Evolutionary conservation across 2,113 vertebrate species (phyloP).

Genomic region (Toxotes chatareus): DNA sequence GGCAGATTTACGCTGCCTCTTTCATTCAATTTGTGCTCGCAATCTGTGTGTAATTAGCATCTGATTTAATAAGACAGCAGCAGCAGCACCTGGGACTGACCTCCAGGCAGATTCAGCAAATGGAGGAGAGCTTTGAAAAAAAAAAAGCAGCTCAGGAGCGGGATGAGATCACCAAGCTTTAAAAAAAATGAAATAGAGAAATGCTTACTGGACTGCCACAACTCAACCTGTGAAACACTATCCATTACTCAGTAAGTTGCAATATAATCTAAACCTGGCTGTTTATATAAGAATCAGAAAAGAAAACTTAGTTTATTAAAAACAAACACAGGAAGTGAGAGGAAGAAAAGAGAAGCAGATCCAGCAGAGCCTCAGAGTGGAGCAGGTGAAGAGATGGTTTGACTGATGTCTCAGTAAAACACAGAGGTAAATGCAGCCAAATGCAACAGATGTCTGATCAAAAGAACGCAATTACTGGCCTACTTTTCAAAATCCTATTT

Average conservation of each 20-base stretch:
- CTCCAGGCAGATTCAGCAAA: slow-evolving; percentile 44
- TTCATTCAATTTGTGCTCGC: slow-evolving; percentile 58
- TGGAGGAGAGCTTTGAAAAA: slow-evolving; percentile 8
- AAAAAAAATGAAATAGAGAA: background rate
- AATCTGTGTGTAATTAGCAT: slow-evolving; percentile 65
- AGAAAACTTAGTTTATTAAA: background rate
- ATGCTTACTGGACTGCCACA: background rate
- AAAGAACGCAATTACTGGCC: background rate
- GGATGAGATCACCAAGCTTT: background rate
- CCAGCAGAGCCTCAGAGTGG: background rate
- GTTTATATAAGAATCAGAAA: background rate
- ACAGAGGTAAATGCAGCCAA: background rate
- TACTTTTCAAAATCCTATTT: background rate
- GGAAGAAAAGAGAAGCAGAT: background rate
- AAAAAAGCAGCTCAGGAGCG: background rate
- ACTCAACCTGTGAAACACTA: background rate
- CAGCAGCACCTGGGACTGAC: slow-evolving; percentile 33
- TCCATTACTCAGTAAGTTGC: background rate
- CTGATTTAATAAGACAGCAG: slow-evolving; percentile 54
- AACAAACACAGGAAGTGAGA: background rate
- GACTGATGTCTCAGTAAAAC: background rate
- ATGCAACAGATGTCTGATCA: background rate
- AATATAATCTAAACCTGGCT: background rate
- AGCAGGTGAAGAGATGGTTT: slow-evolving; percentile 2
- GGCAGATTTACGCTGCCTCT: slow-evolving; percentile 42